A percentile compares a stretch with the other conserved stretches of the same genome.
phyloP scores from a whole-genome alignment of 2,113 vertebrate species.

The Etheostoma cragini region DNA sequence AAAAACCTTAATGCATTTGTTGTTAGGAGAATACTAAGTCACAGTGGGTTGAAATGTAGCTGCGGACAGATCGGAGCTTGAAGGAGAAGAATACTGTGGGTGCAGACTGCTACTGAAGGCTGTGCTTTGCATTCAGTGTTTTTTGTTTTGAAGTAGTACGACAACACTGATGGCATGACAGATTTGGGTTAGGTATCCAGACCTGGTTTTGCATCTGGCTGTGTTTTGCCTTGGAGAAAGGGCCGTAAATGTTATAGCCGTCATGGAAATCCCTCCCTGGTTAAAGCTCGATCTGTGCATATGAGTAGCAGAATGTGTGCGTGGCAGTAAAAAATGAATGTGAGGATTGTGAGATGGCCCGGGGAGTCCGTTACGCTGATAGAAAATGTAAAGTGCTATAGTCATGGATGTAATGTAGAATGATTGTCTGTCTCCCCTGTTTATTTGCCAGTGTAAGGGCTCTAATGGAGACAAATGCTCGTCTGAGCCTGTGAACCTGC shows the following conservation, averaged over 20 bases:
- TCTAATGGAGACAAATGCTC: conserved; percentile 81
- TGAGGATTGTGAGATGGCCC: conserved; percentile 64
- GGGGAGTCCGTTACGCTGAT: conserved; percentile 74
- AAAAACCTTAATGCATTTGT: conserved; percentile 33
- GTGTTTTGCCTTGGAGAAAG: conserved; percentile 52
- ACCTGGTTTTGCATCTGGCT: conserved; percentile 60
- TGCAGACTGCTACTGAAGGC: conserved; percentile 16
- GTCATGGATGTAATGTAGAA: conserved; percentile 81
- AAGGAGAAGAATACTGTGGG: conserved; percentile 12
- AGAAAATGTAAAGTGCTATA: conserved; percentile 81
- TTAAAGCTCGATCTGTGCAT: conserved; percentile 70
- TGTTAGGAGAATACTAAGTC: conserved; percentile 11
- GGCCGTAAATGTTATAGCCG: conserved; percentile 59
- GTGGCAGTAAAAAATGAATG: conserved; percentile 69
- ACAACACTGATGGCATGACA: conserved; percentile 51
- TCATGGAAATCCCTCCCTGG: conserved; percentile 61
- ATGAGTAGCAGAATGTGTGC: conserved; percentile 41
- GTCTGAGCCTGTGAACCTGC: conserved; percentile 61
- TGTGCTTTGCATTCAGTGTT: conserved; percentile 16
- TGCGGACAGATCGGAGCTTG: conserved; percentile 26
- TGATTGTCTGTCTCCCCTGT: conserved; percentile 80
- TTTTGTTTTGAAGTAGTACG: conserved; percentile 29
- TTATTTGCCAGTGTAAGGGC: conserved; percentile 74
- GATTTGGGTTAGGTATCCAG: conserved; percentile 64
- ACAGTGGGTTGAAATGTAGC: not conserved